phyloP scores from a whole-genome alignment of 2,113 vertebrate genomes.

The Aphyosemion australe region DNA sequence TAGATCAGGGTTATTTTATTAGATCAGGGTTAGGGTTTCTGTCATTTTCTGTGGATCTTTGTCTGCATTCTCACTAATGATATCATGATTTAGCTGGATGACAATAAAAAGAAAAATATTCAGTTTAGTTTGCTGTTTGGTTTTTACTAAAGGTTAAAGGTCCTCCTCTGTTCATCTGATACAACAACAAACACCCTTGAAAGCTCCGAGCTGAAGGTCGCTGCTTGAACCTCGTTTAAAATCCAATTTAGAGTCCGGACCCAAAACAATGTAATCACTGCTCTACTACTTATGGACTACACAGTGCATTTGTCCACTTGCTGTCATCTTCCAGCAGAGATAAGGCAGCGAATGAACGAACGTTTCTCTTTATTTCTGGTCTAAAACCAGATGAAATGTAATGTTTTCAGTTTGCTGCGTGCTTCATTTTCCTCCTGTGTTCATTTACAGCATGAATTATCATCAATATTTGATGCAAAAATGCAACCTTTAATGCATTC shows the following conservation, averaged over 20 bases:
- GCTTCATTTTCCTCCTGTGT: constrained; percentile 15
- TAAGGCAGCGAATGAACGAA: constrained; percentile 10
- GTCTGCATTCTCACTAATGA: too few species aligned
- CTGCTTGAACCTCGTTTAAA: constrained; percentile 24
- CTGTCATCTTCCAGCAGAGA: constrained; percentile 23
- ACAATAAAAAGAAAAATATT: too few species aligned
- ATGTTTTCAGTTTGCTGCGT: constrained; percentile 20
- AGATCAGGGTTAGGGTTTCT: too few species aligned
- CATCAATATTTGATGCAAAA: constrained; percentile 67
- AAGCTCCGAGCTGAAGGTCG: constrained; percentile 25
- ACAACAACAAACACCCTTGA: constrained; percentile 13
- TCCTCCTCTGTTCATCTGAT: background rate
- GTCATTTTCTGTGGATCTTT: too few species aligned
- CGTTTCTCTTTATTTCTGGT: background rate
- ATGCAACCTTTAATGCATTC: constrained; percentile 63
- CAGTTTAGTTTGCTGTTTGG: background rate
- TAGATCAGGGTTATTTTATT: too few species aligned
- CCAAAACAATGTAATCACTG: constrained; percentile 33
- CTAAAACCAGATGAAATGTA: constrained; percentile 27
- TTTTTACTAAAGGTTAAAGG: background rate
- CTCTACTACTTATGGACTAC: constrained; percentile 10
- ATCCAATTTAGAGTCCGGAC: constrained; percentile 29
- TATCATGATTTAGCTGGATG: too few species aligned
- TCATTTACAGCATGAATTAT: constrained; percentile 49
- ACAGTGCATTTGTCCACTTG: constrained; percentile 23